phyloP scores from a whole-genome alignment of 2,797 vertebrate species.

The Pempheris klunzingeri region DNA sequence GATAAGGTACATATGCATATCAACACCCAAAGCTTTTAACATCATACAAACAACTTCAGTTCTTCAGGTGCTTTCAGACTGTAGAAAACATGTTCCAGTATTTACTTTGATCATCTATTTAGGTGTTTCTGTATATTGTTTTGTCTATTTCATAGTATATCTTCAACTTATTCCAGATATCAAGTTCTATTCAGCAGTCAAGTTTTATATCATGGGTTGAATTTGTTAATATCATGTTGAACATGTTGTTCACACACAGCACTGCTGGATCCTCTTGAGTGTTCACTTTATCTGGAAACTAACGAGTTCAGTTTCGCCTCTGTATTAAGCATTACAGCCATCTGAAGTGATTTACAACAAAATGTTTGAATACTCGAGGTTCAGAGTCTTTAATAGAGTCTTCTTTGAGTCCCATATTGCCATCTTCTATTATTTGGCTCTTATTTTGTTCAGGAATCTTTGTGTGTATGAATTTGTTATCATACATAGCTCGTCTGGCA shows the following conservation, averaged over 20 bases:
- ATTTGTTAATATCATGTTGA: neutral
- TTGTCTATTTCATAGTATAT: neutral
- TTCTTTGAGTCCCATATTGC: neutral
- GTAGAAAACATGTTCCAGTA: neutral
- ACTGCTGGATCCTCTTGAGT: neutral
- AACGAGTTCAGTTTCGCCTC: neutral
- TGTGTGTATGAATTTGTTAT: neutral
- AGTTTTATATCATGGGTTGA: neutral
- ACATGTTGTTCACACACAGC: neutral
- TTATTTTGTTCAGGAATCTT: neutral
- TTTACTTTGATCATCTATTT: neutral
- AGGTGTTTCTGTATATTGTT: neutral
- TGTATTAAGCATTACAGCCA: neutral
- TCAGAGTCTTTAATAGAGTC: neutral
- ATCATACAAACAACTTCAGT: neutral
- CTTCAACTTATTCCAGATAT: neutral
- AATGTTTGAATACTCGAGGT: neutral
- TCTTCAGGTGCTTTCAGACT: neutral
- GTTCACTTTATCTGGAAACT: neutral
- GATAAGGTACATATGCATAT: neutral
- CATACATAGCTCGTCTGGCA: neutral
- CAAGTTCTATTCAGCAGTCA: neutral
- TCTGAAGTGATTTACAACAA: neutral
- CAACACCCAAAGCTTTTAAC: neutral
- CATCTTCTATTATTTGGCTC: neutral